These are phyloP conservation scores for Syrrhaptes paradoxus DNA, from an alignment of 2,113 vertebrate genomes.

Conservation along the genomic window DNA sequence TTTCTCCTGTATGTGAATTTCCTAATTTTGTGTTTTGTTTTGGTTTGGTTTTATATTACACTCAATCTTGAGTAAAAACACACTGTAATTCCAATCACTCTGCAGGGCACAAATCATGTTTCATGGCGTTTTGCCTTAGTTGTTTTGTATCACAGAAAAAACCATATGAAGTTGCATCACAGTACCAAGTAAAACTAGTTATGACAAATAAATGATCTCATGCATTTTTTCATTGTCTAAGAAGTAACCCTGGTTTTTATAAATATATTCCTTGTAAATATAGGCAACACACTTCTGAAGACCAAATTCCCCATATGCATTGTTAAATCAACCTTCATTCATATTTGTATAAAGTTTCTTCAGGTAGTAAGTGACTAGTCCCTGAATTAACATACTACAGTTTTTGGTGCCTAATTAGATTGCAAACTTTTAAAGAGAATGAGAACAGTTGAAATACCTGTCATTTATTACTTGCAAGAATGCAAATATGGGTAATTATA, in stretches of 20 bases:
- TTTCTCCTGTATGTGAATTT: neutral
- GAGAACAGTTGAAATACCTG: neutral
- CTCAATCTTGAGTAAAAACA: neutral
- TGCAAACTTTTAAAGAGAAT: neutral
- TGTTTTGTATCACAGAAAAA: neutral
- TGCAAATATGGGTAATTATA: neutral
- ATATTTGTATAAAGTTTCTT: neutral
- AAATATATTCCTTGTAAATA: neutral
- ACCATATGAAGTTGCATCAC: neutral
- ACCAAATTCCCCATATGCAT: neutral
- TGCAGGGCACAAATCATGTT: neutral
- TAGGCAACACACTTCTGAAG: neutral
- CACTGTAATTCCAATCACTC: neutral
- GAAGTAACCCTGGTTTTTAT: neutral
- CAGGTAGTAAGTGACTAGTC: neutral
- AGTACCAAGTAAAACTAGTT: neutral
- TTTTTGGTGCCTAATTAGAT: neutral
- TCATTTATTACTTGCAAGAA: neutral
- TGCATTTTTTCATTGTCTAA: neutral
- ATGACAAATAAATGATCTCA: neutral
- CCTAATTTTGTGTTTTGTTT: neutral
- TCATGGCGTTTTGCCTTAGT: neutral
- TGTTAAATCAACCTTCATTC: neutral
- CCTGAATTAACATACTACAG: neutral
- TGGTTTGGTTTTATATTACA: neutral